These are phyloP conservation scores for Piscicola geometra DNA, from an alignment of 2,888 invertebrate species.

Conservation along the genomic window DNA sequence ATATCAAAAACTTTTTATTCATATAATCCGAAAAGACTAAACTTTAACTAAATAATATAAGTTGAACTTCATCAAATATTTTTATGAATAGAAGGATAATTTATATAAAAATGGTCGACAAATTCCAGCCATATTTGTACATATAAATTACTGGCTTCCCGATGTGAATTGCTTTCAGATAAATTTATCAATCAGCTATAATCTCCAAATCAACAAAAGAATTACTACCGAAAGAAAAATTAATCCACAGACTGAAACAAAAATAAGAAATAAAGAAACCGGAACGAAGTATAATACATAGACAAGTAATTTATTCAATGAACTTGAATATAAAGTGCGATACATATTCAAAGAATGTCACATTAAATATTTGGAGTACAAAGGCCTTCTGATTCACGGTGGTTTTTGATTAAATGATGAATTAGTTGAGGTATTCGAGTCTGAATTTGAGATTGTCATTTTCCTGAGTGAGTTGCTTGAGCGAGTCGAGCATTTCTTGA, in stretches of 20 bases:
- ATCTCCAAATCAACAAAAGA: too few species aligned
- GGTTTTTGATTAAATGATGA: not conserved
- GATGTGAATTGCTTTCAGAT: too few species aligned
- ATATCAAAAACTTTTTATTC: too few species aligned
- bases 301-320: slow-evolving; percentile 7
- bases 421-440: not conserved
- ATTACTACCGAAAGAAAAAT: not conserved
- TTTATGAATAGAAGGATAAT: not conserved
- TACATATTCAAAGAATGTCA: not conserved
- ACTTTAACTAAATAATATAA: too few species aligned
- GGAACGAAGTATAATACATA: slow-evolving; percentile 11
- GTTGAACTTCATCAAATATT: not conserved
- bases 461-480: not conserved
- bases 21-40: too few species aligned
- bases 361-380: not conserved
- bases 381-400: not conserved
- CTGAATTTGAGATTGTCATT: not conserved
- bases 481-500: not conserved
- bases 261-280: slow-evolving; percentile 1
- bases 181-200: too few species aligned
- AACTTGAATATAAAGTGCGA: not conserved
- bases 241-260: not conserved
- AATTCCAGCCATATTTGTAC: not conserved
- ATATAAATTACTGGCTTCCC: too few species aligned
- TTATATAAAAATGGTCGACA: slow-evolving; percentile 8